Percentiles rank a stretch among this genome's conserved stretches.
Conservation (phyloP, 2,113 vertebrate genomes). For the Catharus fuscescens region DNA sequence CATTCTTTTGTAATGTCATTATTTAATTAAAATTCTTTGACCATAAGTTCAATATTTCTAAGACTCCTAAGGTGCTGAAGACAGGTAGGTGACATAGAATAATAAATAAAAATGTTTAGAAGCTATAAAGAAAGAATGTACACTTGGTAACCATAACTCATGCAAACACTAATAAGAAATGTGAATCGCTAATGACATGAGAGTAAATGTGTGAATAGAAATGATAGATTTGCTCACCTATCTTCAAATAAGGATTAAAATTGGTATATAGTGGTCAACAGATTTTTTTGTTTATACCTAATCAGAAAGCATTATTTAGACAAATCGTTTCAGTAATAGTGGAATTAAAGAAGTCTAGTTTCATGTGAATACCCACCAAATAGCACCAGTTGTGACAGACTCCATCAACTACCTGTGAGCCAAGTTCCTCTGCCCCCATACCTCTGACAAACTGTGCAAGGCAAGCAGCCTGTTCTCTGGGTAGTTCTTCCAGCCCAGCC, state of each 20-base stretch:
- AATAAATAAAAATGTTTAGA: neutral
- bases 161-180: neutral
- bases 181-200: neutral
- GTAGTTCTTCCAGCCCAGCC: neutral
- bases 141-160: neutral
- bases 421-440: neutral
- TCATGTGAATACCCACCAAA: neutral
- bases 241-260: neutral
- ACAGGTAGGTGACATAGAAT: rapidly evolving
- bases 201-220: neutral
- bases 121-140: neutral
- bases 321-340: neutral
- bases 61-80: neutral
- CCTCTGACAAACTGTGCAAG: neutral
- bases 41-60: neutral
- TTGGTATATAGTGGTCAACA: neutral
- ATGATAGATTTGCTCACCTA: neutral
- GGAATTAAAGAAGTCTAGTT: neutral
- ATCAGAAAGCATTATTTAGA: neutral
- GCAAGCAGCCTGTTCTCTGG: neutral
- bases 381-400: neutral
- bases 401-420: neutral
- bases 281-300: neutral
- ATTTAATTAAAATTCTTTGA: neutral
- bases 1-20: neutral